These are phyloP conservation scores for Ethmia dodecea DNA, from an alignment of 2,888 invertebrate species.

Conservation along the genomic window DNA sequence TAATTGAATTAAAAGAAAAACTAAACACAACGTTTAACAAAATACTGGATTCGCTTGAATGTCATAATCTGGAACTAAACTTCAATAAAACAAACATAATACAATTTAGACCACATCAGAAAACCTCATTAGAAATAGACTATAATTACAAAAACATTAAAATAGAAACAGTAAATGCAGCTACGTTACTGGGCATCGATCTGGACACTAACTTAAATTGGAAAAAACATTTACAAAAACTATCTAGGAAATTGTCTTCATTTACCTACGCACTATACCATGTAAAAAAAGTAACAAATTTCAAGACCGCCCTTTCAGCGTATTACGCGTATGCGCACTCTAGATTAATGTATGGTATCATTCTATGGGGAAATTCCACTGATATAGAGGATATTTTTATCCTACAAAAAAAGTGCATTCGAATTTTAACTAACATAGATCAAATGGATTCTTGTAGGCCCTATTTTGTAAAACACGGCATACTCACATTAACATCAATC, in stretches of 20 bases:
- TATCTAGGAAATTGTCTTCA: slow-evolving; percentile 9
- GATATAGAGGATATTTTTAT: slow-evolving; percentile 2
- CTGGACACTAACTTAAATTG: slow-evolving; percentile 13
- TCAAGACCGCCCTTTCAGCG: slow-evolving; percentile 5
- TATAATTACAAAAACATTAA: slow-evolving; percentile 4
- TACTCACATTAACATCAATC: background rate
- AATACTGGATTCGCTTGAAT: slow-evolving; percentile 11
- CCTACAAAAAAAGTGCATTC: slow-evolving; percentile 7
- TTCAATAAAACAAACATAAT: slow-evolving; percentile 11
- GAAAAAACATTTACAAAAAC: slow-evolving; percentile 13
- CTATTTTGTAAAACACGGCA: background rate
- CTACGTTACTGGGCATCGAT: slow-evolving; percentile 10
- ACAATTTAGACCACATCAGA: slow-evolving; percentile 12
- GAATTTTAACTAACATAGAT: slow-evolving; percentile 7
- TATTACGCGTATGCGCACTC: slow-evolving; percentile 14
- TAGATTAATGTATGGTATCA: slow-evolving; percentile 5
- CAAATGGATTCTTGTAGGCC: slow-evolving; percentile 4
- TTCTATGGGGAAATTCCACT: slow-evolving; percentile 6
- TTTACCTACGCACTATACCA: slow-evolving; percentile 12
- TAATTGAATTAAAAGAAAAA: slow-evolving; percentile 1
- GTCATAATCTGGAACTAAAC: slow-evolving; percentile 15
- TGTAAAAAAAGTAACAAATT: slow-evolving; percentile 10
- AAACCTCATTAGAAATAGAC: slow-evolving; percentile 7
- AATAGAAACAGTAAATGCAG: slow-evolving; percentile 8
- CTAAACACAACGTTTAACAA: slow-evolving; percentile 4